Evolutionary conservation across 2,113 vertebrate species (phyloP).

Genomic region (Patagioenas fasciata): DNA sequence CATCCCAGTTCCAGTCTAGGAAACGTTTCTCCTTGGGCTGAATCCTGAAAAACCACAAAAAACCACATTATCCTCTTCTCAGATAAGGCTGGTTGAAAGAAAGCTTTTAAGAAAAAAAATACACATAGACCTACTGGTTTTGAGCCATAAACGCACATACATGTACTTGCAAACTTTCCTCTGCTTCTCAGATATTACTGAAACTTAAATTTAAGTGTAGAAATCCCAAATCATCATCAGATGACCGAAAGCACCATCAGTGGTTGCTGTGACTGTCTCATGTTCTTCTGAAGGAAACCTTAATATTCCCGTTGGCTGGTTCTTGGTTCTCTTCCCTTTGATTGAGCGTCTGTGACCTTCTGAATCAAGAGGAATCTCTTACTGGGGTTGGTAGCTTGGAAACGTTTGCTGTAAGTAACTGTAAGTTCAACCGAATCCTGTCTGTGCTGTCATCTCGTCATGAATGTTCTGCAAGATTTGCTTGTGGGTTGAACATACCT

Average conservation of each 20-base stretch:
- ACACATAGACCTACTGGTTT: background rate
- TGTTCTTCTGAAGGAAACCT: background rate
- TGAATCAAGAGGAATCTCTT: background rate
- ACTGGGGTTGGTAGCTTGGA: background rate
- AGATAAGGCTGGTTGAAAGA: background rate
- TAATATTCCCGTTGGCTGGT: background rate
- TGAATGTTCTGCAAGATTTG: background rate
- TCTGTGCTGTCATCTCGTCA: background rate
- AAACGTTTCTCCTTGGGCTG: background rate
- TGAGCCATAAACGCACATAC: background rate
- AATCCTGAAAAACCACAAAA: background rate
- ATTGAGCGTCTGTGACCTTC: background rate
- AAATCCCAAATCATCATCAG: background rate
- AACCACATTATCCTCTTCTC: background rate
- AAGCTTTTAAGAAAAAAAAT: background rate
- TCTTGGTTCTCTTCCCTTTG: background rate
- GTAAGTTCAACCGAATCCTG: background rate
- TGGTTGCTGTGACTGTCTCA: background rate
- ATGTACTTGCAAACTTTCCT: background rate
- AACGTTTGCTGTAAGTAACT: background rate
- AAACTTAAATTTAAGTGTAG: background rate
- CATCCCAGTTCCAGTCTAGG: background rate
- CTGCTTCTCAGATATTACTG: accelerated
- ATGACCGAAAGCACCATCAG: background rate
- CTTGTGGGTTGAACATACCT: background rate